Evolutionary conservation across 2,113 vertebrate species (phyloP).

Genomic region (Corynorhinus townsendii): DNA sequence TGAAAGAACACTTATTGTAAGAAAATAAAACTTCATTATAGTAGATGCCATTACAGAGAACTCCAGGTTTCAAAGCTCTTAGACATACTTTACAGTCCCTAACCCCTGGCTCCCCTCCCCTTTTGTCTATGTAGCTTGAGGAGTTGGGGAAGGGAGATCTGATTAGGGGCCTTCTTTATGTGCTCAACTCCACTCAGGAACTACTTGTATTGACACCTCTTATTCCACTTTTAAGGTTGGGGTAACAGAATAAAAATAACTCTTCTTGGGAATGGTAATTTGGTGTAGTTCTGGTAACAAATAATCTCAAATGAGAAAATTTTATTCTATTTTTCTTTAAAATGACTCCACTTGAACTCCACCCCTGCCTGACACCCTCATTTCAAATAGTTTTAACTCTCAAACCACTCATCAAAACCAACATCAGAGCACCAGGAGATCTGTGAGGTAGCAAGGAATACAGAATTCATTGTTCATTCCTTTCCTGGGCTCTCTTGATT

Average conservation of each 20-base stretch:
- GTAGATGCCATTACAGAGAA: neutral
- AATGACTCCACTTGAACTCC: neutral
- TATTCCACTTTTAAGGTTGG: neutral
- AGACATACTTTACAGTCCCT: neutral
- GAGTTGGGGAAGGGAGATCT: neutral
- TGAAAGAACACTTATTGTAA: neutral
- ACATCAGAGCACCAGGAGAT: neutral
- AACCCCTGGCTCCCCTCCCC: neutral
- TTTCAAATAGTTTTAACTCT: neutral
- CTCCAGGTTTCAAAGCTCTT: neutral
- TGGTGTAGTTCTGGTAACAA: neutral
- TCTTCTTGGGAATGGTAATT: conserved; percentile 3
- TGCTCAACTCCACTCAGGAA: neutral
- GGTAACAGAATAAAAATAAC: neutral
- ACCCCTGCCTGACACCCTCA: neutral
- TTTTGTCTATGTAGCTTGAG: neutral
- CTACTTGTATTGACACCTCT: neutral
- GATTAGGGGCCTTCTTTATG: neutral
- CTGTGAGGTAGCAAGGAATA: neutral
- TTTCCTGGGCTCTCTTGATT: neutral
- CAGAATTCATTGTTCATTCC: neutral
- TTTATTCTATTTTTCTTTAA: conserved; percentile 19
- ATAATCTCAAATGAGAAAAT: conserved; percentile 20
- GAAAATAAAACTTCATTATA: neutral
- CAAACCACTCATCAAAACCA: neutral